phyloP scores from a whole-genome alignment of 2,113 vertebrate species.

The Ifrita kowaldi region DNA sequence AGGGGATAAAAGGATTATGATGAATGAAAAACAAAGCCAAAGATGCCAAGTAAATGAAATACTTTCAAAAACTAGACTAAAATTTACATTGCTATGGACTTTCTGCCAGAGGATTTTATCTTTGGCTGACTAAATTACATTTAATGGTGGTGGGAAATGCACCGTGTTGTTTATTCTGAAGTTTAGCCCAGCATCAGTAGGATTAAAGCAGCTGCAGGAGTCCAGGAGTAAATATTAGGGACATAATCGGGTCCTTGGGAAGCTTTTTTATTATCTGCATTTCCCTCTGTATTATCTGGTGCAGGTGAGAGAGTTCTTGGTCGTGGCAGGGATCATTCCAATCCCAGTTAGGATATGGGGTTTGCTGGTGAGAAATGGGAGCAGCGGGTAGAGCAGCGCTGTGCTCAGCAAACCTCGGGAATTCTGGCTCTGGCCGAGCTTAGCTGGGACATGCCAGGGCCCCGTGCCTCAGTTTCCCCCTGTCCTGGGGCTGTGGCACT shows the following conservation, averaged over 20 bases:
- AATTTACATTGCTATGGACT: not conserved
- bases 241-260: not conserved
- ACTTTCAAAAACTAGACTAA: not conserved
- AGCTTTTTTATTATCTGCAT: not conserved
- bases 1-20: constrained; percentile 17
- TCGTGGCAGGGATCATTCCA: fast-evolving
- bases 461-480: not conserved
- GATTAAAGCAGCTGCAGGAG: not conserved
- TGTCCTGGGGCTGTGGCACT: not conserved
- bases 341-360: not conserved
- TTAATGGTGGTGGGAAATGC: not conserved
- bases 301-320: not conserved
- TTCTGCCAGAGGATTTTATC: not conserved
- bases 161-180: not conserved
- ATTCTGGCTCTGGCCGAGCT: not conserved
- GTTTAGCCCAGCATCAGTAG: not conserved
- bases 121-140: not conserved
- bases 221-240: not conserved
- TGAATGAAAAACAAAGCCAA: constrained; percentile 8
- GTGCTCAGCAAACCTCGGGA: no score
- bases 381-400: fast-evolving
- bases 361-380: not conserved
- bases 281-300: not conserved
- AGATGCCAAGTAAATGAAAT: constrained; percentile 2
- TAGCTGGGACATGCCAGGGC: not conserved